Evolutionary conservation across 2,888 invertebrate species (phyloP).

Genomic region (Philopedon plagiatum): DNA sequence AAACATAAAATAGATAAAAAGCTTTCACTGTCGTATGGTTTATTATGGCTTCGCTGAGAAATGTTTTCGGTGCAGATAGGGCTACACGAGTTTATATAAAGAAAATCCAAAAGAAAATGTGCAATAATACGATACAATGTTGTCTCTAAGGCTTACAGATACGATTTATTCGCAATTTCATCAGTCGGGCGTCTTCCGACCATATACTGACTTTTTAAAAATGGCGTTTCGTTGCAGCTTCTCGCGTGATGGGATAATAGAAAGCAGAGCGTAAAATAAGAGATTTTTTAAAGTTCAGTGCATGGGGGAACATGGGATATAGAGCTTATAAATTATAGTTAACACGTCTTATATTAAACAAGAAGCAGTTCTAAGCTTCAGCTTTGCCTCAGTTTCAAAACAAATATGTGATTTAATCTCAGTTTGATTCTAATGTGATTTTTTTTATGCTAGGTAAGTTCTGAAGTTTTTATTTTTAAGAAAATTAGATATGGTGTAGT

Average conservation of each 20-base stretch:
- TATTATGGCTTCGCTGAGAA: not conserved
- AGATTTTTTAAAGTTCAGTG: too few relatives aligned
- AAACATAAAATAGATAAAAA: constrained; percentile 21
- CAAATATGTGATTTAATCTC: too few relatives aligned
- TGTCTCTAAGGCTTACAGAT: constrained; percentile 4
- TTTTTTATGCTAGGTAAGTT: too few relatives aligned
- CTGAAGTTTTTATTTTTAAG: too few relatives aligned
- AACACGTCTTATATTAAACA: too few relatives aligned
- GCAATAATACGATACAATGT: constrained; percentile 12
- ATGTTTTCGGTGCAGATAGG: constrained; percentile 5
- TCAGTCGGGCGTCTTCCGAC: constrained; percentile 9
- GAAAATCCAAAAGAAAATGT: constrained; percentile 18
- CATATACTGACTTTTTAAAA: not conserved
- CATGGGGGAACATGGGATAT: too few relatives aligned
- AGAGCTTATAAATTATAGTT: too few relatives aligned
- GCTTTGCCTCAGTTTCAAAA: too few relatives aligned
- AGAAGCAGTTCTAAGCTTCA: too few relatives aligned
- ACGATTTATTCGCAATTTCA: constrained; percentile 16
- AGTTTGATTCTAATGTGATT: too few relatives aligned
- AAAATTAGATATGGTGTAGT: too few relatives aligned
- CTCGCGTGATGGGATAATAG: not conserved
- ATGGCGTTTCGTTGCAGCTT: constrained; percentile 1
- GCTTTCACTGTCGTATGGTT: constrained; percentile 10
- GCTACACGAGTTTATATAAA: constrained; percentile 4
- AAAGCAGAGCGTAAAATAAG: too few relatives aligned